A percentile compares a stretch with the other conserved stretches of the same genome.
Evolutionary conservation across 2,113 vertebrate genomes (phyloP).

Genomic region (Passer domesticus): DNA sequence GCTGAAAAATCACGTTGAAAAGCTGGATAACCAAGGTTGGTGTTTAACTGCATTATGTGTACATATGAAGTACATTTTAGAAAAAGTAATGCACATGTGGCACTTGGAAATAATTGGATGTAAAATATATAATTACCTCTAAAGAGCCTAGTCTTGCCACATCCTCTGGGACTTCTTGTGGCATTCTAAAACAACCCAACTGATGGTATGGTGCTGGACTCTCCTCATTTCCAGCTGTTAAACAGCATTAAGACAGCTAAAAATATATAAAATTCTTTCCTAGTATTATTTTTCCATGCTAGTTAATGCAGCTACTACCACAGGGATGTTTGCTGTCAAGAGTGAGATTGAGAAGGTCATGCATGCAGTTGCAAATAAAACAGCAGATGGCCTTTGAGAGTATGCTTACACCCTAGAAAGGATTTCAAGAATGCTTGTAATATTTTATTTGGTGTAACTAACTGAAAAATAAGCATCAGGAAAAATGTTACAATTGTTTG

Average conservation of each 20-base stretch:
- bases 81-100: neutral
- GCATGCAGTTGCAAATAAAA: neutral
- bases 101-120: neutral
- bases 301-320: slow-evolving; percentile 18
- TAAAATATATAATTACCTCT: neutral
- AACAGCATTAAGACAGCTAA: slow-evolving; percentile 52
- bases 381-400: slow-evolving; percentile 20
- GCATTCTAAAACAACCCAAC: neutral
- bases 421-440: neutral
- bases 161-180: neutral
- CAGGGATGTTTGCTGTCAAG: slow-evolving; percentile 23
- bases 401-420: neutral
- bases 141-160: neutral
- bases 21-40: slow-evolving; percentile 92
- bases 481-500: neutral
- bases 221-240: slow-evolving; percentile 57
- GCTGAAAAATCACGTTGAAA: slow-evolving; percentile 92
- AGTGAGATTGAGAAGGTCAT: slow-evolving; percentile 32
- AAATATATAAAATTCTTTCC: slow-evolving; percentile 68
- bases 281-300: slow-evolving; percentile 59
- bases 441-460: neutral
- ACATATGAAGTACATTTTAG: neutral
- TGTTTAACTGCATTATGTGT: neutral
- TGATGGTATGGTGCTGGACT: neutral
- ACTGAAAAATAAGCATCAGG: neutral